These are phyloP conservation scores for Piprites chloris DNA, from an alignment of 2,113 vertebrate species.

Conservation along the genomic window DNA sequence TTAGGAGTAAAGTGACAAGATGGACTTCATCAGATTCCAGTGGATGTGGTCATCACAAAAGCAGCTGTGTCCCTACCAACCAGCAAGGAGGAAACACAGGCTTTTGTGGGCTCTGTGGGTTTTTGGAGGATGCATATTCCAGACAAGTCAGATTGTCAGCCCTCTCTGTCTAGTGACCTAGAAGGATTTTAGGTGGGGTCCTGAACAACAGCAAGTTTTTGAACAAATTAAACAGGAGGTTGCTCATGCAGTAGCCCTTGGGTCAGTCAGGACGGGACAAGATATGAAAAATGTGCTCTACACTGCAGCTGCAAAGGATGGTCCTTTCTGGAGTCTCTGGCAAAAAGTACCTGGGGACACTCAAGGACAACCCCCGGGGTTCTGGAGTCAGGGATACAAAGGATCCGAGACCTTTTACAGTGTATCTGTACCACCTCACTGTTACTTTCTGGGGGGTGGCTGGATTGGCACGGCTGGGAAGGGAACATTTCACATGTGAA, in stretches of 20 bases:
- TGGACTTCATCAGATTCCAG: not conserved
- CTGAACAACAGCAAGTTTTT: not conserved
- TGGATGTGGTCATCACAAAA: not conserved
- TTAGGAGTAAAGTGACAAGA: not conserved
- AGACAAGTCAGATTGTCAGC: not conserved
- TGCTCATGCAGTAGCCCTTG: not conserved
- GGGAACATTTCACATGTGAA: not conserved
- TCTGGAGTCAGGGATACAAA: not conserved
- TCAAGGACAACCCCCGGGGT: not conserved
- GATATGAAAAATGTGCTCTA: not conserved
- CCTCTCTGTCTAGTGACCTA: rapidly evolving
- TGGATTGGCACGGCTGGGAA: too few species aligned
- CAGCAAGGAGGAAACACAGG: not conserved
- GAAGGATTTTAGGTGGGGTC: not conserved
- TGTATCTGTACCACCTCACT: not conserved
- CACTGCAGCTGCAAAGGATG: not conserved
- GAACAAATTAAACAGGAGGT: not conserved
- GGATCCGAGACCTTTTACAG: not conserved
- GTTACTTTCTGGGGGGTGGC: not conserved
- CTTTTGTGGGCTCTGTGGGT: not conserved
- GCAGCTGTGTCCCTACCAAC: not conserved
- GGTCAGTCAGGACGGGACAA: not conserved
- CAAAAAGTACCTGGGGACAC: not conserved
- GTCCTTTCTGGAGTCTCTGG: not conserved
- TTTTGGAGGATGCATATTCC: not conserved